These are phyloP conservation scores for Microctonus hyperodae DNA, from an alignment of 2,888 invertebrate species.

Conservation along the genomic window DNA sequence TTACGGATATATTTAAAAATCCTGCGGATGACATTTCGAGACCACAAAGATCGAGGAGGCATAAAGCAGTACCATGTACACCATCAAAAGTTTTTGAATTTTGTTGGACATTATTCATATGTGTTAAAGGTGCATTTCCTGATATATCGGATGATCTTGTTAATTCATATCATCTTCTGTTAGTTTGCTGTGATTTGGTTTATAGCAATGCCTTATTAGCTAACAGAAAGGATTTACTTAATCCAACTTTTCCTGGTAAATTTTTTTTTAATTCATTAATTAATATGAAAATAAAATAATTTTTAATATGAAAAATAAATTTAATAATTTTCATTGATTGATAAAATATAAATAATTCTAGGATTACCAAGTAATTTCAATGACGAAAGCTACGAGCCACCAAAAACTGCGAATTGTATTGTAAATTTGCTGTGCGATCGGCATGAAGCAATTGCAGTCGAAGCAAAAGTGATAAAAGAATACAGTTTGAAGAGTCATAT, in stretches of 20 bases:
- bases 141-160: slow-evolving; percentile 91
- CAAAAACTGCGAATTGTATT: slow-evolving; percentile 79
- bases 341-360: slow-evolving; percentile 53
- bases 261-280: slow-evolving; percentile 21
- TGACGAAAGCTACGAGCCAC: slow-evolving; percentile 67
- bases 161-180: slow-evolving; percentile 89
- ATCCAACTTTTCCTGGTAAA: slow-evolving; percentile 80
- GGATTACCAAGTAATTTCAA: slow-evolving; percentile 78
- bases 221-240: slow-evolving; percentile 84
- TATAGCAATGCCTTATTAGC: slow-evolving; percentile 86
- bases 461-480: slow-evolving; percentile 90
- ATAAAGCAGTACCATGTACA: slow-evolving; percentile 80
- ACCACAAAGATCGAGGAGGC: slow-evolving; percentile 69
- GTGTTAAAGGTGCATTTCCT: slow-evolving; percentile 86
- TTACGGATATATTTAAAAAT: slow-evolving; percentile 83
- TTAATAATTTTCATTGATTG: neutral
- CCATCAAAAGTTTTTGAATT: slow-evolving; percentile 88
- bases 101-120: slow-evolving; percentile 92
- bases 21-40: slow-evolving; percentile 69
- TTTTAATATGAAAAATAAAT: neutral
- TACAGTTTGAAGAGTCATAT: slow-evolving; percentile 86
- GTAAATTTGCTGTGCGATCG: slow-evolving; percentile 82
- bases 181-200: slow-evolving; percentile 90
- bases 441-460: slow-evolving; percentile 83
- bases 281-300: neutral